phyloP scores from a whole-genome alignment of 2,113 vertebrate genomes.

The Phodopus roborovskii region DNA sequence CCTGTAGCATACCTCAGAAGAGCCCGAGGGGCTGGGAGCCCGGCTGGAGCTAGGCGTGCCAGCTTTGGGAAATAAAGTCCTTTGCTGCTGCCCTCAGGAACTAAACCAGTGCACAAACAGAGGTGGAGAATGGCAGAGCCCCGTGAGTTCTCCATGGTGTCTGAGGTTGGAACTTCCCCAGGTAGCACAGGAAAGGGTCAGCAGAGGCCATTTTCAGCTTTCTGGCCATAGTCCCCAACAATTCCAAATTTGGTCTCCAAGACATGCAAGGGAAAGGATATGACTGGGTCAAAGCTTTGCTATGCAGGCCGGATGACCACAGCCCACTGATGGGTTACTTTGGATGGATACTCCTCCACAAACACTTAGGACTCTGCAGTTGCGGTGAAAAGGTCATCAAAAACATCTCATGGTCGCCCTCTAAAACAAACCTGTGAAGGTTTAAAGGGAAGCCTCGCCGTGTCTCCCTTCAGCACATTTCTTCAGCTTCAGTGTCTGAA shows the following conservation, averaged over 20 bases:
- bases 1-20: too few relatives aligned
- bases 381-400: fast-evolving
- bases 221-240: background rate
- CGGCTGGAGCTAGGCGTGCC: background rate
- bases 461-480: background rate
- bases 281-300: too few relatives aligned
- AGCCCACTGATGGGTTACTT: fast-evolving
- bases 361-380: fast-evolving
- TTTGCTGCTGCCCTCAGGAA: background rate
- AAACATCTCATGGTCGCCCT: background rate
- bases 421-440: fast-evolving
- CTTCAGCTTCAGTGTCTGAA: background rate
- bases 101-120: background rate
- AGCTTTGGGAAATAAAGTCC: background rate
- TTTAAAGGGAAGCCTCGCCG: fast-evolving
- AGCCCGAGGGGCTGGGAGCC: background rate
- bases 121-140: background rate
- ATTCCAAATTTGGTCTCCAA: background rate
- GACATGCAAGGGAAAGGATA: fast-evolving
- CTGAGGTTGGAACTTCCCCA: background rate
- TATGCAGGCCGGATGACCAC: background rate
- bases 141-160: background rate
- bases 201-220: too few relatives aligned
- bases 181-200: background rate
- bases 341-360: fast-evolving